phyloP scores from a whole-genome alignment of 1,140 invertebrate species.

The Platorchestia sp. region DNA sequence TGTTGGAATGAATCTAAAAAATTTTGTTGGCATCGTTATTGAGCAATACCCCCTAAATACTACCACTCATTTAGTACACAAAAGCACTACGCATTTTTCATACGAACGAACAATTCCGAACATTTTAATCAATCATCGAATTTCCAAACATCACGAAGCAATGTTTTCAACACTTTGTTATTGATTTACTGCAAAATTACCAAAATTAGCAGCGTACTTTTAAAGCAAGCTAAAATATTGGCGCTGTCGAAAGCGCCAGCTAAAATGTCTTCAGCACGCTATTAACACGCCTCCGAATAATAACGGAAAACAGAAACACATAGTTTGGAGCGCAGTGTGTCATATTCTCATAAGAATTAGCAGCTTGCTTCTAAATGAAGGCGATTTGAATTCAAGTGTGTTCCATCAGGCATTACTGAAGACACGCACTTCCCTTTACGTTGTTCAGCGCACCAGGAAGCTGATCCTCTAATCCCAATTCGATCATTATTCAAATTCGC shows the following conservation, averaged over 20 bases:
- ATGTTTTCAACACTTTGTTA: not conserved
- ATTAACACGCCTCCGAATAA: not conserved
- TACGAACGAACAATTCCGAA: not conserved
- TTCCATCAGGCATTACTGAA: not conserved
- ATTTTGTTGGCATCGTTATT: no score
- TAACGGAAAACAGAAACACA: not conserved
- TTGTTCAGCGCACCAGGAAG: not conserved
- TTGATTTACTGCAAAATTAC: not conserved
- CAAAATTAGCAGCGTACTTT: no score
- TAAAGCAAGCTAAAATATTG: no score
- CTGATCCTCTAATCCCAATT: not conserved
- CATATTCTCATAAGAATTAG: not conserved
- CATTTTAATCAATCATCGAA: not conserved
- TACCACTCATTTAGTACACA: not conserved
- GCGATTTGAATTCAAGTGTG: not conserved
- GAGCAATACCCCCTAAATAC: no score
- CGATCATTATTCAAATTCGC: slow-evolving; percentile 13
- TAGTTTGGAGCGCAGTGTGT: not conserved
- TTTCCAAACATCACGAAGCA: not conserved
- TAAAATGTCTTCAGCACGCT: not conserved
- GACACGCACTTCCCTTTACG: not conserved
- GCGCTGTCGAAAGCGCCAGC: not conserved
- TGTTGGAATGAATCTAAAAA: no score
- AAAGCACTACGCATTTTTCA: not conserved
- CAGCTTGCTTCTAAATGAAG: not conserved